Evolutionary conservation across 1,140 invertebrate species (phyloP).

Genomic region (Drosophila mayri): DNA sequence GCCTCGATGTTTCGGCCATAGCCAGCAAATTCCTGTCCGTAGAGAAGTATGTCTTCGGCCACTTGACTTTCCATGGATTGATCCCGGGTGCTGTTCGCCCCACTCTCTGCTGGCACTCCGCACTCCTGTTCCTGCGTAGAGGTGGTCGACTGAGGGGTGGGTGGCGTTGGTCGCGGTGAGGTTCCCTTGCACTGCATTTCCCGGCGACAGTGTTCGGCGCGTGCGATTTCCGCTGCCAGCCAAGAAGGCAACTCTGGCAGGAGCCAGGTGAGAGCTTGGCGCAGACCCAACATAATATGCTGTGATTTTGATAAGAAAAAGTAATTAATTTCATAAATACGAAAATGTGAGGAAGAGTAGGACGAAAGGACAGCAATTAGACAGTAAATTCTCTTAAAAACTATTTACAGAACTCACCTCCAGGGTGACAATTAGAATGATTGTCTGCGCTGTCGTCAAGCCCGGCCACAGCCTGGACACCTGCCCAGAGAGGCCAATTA

Average conservation of each 20-base stretch:
- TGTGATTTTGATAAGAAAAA: slow-evolving; percentile 78
- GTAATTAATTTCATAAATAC: neutral
- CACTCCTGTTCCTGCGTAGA: slow-evolving; percentile 80
- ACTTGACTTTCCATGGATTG: slow-evolving; percentile 81
- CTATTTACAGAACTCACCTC: slow-evolving; percentile 86
- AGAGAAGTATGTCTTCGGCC: slow-evolving; percentile 75
- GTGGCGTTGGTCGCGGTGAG: slow-evolving; percentile 82
- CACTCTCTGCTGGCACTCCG: slow-evolving; percentile 44
- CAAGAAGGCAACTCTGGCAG: slow-evolving; percentile 97
- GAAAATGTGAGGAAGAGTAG: no score
- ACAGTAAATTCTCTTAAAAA: no score
- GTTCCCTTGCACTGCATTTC: slow-evolving; percentile 87
- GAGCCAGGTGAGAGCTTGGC: slow-evolving; percentile 89
- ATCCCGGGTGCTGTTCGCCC: slow-evolving; percentile 66
- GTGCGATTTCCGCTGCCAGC: slow-evolving; percentile 95
- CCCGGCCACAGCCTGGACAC: slow-evolving; percentile 95
- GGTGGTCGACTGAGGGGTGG: slow-evolving; percentile 80
- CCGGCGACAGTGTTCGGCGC: slow-evolving; percentile 92
- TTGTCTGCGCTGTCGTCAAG: slow-evolving; percentile 93
- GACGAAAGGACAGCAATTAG: no score
- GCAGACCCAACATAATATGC: slow-evolving; percentile 95
- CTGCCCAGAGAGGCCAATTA: slow-evolving; percentile 96
- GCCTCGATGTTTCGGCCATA: slow-evolving; percentile 73
- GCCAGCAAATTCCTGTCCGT: slow-evolving; percentile 61
- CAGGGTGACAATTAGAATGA: slow-evolving; percentile 94